A percentile compares a stretch with the other conserved stretches of the same genome.
These are phyloP conservation scores for Melanchra persicariae DNA, from an alignment of 2,888 invertebrate species.

Conservation along the genomic window DNA sequence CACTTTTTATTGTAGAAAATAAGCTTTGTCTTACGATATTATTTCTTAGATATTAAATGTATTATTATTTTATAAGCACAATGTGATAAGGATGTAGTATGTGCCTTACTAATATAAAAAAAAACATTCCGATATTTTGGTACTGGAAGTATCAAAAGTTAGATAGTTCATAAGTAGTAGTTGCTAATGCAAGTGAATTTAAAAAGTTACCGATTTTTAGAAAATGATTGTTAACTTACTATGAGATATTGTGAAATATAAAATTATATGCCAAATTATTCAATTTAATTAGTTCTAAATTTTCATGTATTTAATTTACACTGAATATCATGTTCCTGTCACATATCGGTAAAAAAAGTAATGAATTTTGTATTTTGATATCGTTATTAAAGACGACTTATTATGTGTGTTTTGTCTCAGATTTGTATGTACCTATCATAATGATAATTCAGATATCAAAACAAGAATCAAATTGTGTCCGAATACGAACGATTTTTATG, in stretches of 20 bases:
- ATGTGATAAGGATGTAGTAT: conserved; percentile 75
- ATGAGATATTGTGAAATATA: neutral
- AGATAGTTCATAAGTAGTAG: conserved; percentile 18
- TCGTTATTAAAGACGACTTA: neutral
- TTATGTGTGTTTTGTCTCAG: conserved; percentile 8
- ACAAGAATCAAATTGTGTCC: conserved; percentile 20
- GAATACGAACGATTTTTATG: conserved; percentile 22
- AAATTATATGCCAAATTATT: neutral
- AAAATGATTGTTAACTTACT: neutral
- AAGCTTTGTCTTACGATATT: conserved; percentile 31
- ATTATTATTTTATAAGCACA: conserved; percentile 70
- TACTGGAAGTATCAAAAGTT: conserved; percentile 53
- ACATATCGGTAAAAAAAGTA: neutral
- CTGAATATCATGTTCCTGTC: conserved; percentile 14
- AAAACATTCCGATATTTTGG: conserved; percentile 59
- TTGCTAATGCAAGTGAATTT: conserved; percentile 12
- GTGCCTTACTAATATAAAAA: conserved; percentile 73
- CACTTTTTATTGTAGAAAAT: conserved; percentile 1
- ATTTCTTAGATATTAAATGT: conserved; percentile 33
- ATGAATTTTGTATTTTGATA: conserved; percentile 12
- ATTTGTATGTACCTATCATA: conserved; percentile 1
- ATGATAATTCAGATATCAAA: conserved; percentile 20
- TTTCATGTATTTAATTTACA: conserved; percentile 9
- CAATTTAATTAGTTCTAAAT: neutral
- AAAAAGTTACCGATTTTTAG: conserved; percentile 30